A percentile compares a stretch with the other conserved stretches of the same genome.
Conservation (phyloP, 2,888 invertebrate genomes). For the Lottia scabra region DNA sequence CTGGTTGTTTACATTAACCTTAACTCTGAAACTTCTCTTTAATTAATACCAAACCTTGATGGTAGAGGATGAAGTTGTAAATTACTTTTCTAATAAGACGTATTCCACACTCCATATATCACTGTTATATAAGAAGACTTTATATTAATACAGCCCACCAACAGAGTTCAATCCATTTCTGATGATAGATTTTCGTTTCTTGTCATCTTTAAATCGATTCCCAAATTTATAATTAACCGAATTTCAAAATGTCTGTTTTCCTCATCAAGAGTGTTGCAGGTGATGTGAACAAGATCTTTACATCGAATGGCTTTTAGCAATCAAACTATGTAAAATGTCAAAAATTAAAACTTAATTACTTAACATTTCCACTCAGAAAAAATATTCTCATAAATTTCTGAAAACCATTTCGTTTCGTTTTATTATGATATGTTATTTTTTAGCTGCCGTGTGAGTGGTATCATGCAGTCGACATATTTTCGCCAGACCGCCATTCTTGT, state of each 20-base stretch:
- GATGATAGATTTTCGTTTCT: neutral
- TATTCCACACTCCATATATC: no score
- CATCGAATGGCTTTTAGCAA: neutral
- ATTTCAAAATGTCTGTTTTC: neutral
- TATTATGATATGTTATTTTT: neutral
- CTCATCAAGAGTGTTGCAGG: constrained; percentile 1
- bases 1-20: no score
- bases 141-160: neutral
- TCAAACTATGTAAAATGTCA: neutral
- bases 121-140: neutral
- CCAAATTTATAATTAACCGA: neutral
- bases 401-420: constrained; percentile 4
- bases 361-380: constrained; percentile 1
- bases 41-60: no score
- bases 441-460: neutral
- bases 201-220: neutral
- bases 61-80: no score
- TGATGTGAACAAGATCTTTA: neutral
- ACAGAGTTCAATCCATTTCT: neutral
- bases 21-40: no score
- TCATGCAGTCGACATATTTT: constrained; percentile 1
- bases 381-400: constrained; percentile 2
- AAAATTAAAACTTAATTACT: constrained; percentile 5
- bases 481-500: constrained; percentile 4
- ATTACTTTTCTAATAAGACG: no score